Evolutionary conservation across 2,113 vertebrate genomes (phyloP), one percentile per base, ranked within the genome.

Genomic region (Conger conger): DNA sequence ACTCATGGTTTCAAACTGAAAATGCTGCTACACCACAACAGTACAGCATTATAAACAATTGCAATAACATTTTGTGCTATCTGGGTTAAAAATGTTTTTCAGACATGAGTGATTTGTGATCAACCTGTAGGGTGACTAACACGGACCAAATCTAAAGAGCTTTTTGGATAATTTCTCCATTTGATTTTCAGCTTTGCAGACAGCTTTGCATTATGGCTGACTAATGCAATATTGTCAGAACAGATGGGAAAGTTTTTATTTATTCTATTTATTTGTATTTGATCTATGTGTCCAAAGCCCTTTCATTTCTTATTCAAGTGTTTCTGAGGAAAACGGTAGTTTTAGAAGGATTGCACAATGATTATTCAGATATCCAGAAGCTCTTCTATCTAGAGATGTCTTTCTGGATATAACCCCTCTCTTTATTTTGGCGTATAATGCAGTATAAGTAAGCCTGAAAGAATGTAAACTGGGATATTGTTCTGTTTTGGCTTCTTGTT

Each of bases 401-500:
- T 68, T 68, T 68, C n/a, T 30, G n/a, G 2, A 73, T 11, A 73
- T 33, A 73, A 33, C 68, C n/a, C 68, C 27, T 13, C 27, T 7
- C 27, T 73, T n/a, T 23, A 27, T 17, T 79, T 38, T 79, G 35
- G 77, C 35, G 13, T 40, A 27, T 77, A 36, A 40, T 37, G 17
- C 68, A 73, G 68, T 5, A 63, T 63, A 33, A n/a, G 68, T 73
- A 73, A 73, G 68, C 20, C 68, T 30, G 68, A 73, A 73, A 73
- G n/a, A 73, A 73, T 73, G 68, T 57, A 63, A 63, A 73, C 27
- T 27, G 33, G 68, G n/a, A 73, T 73, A 73, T 79, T 20, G 77
- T 7, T 79, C 16, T 68, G 84, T 78, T 78, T 82, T 60, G 53
- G 50, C 60, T 68, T 45, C n/a, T 33, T 68, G 60, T 6, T 73